A percentile compares a stretch with the other conserved stretches of the same genome.
These are phyloP conservation scores for Channa maculata DNA, from an alignment of 2,113 vertebrate genomes.

Conservation along the genomic window DNA sequence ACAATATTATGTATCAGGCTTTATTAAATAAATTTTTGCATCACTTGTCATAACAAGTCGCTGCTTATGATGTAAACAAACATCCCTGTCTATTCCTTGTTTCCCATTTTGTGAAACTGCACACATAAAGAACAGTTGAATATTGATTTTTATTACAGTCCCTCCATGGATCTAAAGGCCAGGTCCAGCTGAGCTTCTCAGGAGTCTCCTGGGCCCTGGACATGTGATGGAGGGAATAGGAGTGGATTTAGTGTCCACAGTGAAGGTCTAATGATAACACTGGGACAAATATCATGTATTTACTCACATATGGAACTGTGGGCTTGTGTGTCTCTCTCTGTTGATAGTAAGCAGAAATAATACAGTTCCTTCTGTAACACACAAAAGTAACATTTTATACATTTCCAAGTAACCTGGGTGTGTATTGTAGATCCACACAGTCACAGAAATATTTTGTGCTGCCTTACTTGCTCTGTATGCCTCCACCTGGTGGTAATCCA, in stretches of 20 bases:
- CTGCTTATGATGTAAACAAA: conserved; percentile 63
- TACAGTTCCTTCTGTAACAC: conserved; percentile 83
- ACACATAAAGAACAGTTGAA: conserved; percentile 55
- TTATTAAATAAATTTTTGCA: conserved; percentile 58
- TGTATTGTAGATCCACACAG: not conserved
- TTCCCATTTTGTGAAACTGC: conserved; percentile 55
- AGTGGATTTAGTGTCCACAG: not conserved
- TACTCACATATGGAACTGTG: conserved; percentile 75
- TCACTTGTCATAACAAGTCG: conserved; percentile 53
- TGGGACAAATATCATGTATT: not conserved
- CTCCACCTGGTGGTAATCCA: conserved; percentile 86
- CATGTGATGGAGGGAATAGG: conserved; percentile 8
- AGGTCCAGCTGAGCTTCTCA: conserved; percentile 40
- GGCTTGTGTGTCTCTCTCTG: conserved; percentile 76
- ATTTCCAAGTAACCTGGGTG: not conserved
- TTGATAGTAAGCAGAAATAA: conserved; percentile 84
- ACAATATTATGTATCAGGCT: conserved; percentile 74
- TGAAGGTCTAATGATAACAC: not conserved
- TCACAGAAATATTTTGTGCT: too few species aligned
- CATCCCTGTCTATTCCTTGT: conserved; percentile 35
- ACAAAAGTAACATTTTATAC: conserved; percentile 10
- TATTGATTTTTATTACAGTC: conserved; percentile 53
- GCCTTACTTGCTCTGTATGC: conserved; percentile 88
- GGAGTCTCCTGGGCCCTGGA: conserved; percentile 63
- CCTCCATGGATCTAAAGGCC: conserved; percentile 20